These are phyloP conservation scores for Clusia tigrina DNA, from an alignment of 2,888 invertebrate species.

Conservation along the genomic window DNA sequence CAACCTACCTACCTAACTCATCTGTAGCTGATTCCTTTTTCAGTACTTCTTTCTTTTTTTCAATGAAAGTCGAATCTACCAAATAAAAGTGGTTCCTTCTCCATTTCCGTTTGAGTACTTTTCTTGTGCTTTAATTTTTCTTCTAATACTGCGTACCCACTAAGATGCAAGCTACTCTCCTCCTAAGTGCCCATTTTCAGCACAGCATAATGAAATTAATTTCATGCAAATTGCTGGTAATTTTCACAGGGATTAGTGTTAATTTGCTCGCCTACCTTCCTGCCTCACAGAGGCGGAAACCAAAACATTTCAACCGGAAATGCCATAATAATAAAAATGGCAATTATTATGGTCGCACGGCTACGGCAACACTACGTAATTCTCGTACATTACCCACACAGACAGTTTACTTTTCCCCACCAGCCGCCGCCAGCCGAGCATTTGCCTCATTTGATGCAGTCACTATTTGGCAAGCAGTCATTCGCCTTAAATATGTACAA, in stretches of 20 bases:
- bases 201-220: too few species aligned
- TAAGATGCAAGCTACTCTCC: too few species aligned
- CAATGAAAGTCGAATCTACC: too few species aligned
- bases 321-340: conserved; percentile 48
- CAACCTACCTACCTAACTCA: too few species aligned
- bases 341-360: conserved; percentile 47
- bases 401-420: conserved; percentile 26
- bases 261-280: not conserved
- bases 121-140: too few species aligned
- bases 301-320: conserved; percentile 35
- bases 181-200: too few species aligned
- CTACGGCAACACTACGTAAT: conserved; percentile 2
- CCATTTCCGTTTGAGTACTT: too few species aligned
- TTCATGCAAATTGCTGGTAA: not conserved
- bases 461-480: conserved; percentile 40
- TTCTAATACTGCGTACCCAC: too few species aligned
- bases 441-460: conserved; percentile 13
- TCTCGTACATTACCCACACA: conserved; percentile 16
- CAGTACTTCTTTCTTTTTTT: too few species aligned
- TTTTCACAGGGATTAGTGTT: not conserved
- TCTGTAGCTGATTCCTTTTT: too few species aligned
- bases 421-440: not conserved
- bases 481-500: too few species aligned
- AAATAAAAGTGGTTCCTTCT: too few species aligned
- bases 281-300: conserved; percentile 12